Evolutionary conservation across 2,113 vertebrate species (phyloP).

Genomic region (Scopus umbretta): DNA sequence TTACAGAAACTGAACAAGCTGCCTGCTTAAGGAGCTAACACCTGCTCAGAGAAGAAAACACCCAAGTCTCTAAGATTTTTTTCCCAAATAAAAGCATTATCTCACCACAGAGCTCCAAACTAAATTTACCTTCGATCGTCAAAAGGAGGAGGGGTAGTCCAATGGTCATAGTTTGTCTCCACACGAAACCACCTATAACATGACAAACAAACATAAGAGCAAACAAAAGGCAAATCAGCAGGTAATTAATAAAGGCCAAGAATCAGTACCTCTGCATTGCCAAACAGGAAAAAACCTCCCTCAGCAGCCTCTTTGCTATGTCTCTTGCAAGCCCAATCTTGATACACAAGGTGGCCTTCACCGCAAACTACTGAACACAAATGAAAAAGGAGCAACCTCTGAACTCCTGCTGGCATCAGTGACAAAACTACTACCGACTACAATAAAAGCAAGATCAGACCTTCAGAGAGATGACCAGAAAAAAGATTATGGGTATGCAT

Average conservation of each 20-base stretch:
- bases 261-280: neutral
- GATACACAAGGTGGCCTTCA: neutral
- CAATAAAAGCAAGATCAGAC: neutral
- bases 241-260: neutral
- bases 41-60: neutral
- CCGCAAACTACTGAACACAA: neutral
- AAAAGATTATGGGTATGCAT: too few species aligned
- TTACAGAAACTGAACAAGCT: neutral
- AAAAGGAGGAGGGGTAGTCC: conserved; percentile 76
- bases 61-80: neutral
- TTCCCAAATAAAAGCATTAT: neutral
- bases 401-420: neutral
- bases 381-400: neutral
- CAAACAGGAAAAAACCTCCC: neutral
- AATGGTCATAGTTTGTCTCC: conserved; percentile 95
- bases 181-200: conserved; percentile 87
- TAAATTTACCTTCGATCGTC: conserved; percentile 81
- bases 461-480: neutral
- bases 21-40: neutral
- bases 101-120: neutral
- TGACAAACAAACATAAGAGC: neutral
- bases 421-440: neutral
- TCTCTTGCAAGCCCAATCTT: neutral
- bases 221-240: neutral
- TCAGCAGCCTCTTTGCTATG: neutral